phyloP scores from a whole-genome alignment of 2,888 invertebrate genomes.

The Actias luna region DNA sequence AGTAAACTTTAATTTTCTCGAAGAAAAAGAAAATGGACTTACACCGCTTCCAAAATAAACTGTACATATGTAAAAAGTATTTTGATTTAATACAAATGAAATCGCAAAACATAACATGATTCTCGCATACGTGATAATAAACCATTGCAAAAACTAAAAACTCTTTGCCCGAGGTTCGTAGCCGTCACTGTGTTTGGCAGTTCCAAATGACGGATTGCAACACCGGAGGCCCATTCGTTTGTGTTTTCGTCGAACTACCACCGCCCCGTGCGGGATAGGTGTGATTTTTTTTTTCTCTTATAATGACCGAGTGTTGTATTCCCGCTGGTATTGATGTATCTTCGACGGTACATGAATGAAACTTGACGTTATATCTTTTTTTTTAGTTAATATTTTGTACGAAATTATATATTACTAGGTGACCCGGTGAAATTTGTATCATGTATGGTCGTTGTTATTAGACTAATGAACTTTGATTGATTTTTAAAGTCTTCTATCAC shows the following conservation, averaged over 20 bases:
- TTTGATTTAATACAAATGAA: neutral
- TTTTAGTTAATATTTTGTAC: too few relatives aligned
- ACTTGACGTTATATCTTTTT: neutral
- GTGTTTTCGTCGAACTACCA: neutral
- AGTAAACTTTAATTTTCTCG: too few relatives aligned
- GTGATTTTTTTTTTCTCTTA: neutral
- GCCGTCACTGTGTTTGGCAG: constrained; percentile 11
- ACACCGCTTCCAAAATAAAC: too few relatives aligned
- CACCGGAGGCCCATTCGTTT: constrained; percentile 11
- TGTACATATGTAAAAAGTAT: neutral
- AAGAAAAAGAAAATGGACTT: too few relatives aligned
- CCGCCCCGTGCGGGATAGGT: neutral
- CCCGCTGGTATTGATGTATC: neutral
- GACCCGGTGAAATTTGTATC: too few relatives aligned
- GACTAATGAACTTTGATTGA: too few relatives aligned
- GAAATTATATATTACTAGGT: too few relatives aligned
- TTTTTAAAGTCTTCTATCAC: too few relatives aligned
- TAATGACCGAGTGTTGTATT: neutral
- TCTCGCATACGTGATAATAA: neutral
- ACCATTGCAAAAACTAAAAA: neutral
- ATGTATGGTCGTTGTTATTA: too few relatives aligned
- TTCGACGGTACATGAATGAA: neutral
- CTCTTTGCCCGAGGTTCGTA: constrained; percentile 6
- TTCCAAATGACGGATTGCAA: constrained; percentile 10
- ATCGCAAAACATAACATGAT: neutral